Conservation (phyloP, 2,797 vertebrate genomes). For the Jordanella pulchra region DNA sequence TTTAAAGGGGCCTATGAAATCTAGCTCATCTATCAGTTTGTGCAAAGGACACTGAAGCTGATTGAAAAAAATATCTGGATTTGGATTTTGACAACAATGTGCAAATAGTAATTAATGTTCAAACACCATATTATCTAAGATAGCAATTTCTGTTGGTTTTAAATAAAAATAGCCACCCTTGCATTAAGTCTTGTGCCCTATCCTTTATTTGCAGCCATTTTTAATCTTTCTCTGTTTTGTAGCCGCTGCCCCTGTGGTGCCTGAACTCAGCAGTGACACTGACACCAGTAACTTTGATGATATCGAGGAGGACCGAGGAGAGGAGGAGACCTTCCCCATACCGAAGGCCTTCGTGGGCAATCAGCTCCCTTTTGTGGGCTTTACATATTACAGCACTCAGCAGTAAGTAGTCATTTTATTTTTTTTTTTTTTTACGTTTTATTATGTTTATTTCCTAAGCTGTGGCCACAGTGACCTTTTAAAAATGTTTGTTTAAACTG, state of each 20-base stretch:
- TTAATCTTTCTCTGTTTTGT: conserved; percentile 17
- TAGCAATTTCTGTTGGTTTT: background rate
- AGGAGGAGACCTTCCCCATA: conserved; percentile 98
- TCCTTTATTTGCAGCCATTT: background rate
- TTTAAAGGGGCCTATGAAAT: conserved; percentile 39
- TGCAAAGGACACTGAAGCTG: conserved; percentile 1
- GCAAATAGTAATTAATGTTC: background rate
- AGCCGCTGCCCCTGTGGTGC: conserved; percentile 98
- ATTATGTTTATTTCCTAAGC: background rate
- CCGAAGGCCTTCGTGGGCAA: conserved; percentile 99
- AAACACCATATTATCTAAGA: background rate
- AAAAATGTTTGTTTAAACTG: background rate
- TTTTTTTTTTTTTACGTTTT: background rate
- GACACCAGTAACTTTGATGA: conserved; percentile 99
- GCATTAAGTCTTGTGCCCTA: background rate
- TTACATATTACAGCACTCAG: conserved; percentile 95
- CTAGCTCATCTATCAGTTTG: conserved; percentile 21
- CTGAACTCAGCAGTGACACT: conserved; percentile 94
- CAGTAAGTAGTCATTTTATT: conserved; percentile 81
- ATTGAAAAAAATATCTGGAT: background rate
- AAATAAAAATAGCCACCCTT: background rate
- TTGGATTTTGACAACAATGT: background rate
- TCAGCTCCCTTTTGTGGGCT: conserved; percentile 98
- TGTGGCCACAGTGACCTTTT: too few relatives aligned
- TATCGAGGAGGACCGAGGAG: conserved; percentile 95